A percentile compares a stretch with the other conserved stretches of the same genome.
Evolutionary conservation across 2,113 vertebrate genomes (phyloP).

Genomic region (Emberiza fucata): DNA sequence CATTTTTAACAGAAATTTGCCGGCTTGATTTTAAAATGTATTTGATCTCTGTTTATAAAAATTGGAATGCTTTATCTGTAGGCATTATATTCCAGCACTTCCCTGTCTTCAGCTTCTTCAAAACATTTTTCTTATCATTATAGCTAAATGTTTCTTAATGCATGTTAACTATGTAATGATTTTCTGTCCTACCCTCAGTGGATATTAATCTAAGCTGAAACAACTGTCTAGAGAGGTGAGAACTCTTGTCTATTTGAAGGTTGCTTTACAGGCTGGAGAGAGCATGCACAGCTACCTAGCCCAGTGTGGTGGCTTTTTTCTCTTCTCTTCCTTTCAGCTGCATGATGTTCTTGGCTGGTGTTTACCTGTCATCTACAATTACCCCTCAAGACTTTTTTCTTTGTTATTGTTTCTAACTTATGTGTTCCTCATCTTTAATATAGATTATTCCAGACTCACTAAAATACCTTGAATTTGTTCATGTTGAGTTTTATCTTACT

Average conservation of each 20-base stretch:
- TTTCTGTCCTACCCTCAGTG: neutral
- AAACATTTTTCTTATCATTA: neutral
- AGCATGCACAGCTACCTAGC: accelerated
- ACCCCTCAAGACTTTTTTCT: neutral
- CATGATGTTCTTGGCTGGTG: neutral
- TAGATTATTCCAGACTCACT: neutral
- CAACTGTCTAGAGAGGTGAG: accelerated
- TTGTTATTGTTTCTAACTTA: neutral
- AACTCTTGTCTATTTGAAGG: neutral
- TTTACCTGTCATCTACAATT: neutral
- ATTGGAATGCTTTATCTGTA: neutral
- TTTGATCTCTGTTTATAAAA: neutral
- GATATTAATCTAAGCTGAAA: neutral
- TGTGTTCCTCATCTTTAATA: neutral
- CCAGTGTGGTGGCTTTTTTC: neutral
- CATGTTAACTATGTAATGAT: neutral
- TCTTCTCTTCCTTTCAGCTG: neutral
- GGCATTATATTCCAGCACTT: neutral
- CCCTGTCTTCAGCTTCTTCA: neutral
- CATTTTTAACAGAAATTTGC: neutral
- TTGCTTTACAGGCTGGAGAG: neutral
- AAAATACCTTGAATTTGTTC: neutral
- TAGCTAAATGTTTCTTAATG: neutral
- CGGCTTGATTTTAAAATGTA: neutral
- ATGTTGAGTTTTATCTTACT: neutral